phyloP scores from a whole-genome alignment of 1,140 invertebrate genomes.

The Papilio helenus region DNA sequence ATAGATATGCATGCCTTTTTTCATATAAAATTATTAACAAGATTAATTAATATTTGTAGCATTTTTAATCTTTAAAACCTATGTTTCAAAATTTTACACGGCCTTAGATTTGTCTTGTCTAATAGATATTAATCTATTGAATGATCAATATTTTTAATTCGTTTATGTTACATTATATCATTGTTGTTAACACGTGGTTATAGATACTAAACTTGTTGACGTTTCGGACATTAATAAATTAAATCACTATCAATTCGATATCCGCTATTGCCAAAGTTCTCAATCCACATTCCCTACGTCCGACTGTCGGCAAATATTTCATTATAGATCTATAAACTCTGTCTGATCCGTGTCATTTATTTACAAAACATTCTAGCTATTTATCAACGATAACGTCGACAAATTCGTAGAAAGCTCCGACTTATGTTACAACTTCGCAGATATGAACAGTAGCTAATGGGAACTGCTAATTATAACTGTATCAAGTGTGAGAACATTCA shows the following conservation, averaged over 20 bases:
- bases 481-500: slow-evolving; percentile 9
- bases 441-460: not conserved
- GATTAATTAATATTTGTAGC: too few species aligned
- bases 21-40: too few species aligned
- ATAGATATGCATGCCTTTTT: too few species aligned
- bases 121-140: too few species aligned
- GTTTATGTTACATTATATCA: too few species aligned
- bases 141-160: too few species aligned
- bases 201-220: not conserved
- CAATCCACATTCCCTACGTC: slow-evolving; percentile 28
- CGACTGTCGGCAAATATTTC: slow-evolving; percentile 19
- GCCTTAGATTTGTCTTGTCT: too few species aligned
- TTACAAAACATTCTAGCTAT: slow-evolving; percentile 1
- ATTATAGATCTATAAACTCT: slow-evolving; percentile 15
- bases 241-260: not conserved
- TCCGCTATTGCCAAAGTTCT: slow-evolving; percentile 16
- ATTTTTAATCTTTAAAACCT: too few species aligned
- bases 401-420: slow-evolving; percentile 32
- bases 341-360: slow-evolving; percentile 1
- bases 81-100: too few species aligned
- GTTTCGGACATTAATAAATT: not conserved
- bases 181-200: not conserved
- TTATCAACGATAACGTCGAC: not conserved
- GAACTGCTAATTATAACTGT: not conserved
- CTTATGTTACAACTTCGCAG: slow-evolving; percentile 32